phyloP scores from a whole-genome alignment of 2,113 vertebrate species.

The Amphilophus citrinellus region DNA sequence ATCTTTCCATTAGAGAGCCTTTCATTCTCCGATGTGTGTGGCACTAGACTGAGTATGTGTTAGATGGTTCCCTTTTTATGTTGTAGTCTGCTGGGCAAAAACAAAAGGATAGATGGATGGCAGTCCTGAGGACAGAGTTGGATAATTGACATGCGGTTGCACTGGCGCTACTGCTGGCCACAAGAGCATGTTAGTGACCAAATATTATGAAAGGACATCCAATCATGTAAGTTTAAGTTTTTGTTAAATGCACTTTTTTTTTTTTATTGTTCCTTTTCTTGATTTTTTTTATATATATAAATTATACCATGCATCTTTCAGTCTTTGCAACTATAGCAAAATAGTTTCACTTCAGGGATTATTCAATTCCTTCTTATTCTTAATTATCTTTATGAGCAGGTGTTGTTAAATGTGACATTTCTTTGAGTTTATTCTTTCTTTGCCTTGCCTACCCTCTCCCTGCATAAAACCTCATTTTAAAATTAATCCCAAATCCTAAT shows the following conservation, averaged over 20 bases:
- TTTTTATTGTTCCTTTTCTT: too few relatives aligned
- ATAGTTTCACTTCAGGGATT: neutral
- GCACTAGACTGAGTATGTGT: neutral
- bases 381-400: constrained; percentile 15
- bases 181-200: neutral
- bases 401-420: constrained; percentile 23
- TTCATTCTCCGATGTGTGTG: neutral
- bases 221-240: too few relatives aligned
- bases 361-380: constrained; percentile 1
- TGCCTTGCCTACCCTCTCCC: constrained; percentile 5
- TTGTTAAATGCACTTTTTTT: too few relatives aligned
- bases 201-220: neutral
- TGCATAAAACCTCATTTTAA: constrained; percentile 44
- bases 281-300: too few relatives aligned
- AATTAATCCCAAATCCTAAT: constrained; percentile 63
- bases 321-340: constrained; percentile 5
- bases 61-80: neutral
- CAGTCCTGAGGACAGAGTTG: neutral
- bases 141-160: too few relatives aligned
- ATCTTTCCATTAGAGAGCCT: neutral
- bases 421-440: constrained; percentile 24
- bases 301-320: neutral
- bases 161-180: too few relatives aligned
- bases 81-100: neutral
- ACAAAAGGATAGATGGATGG: neutral